These are phyloP conservation scores for Onthophagus sagittarius DNA, from an alignment of 2,888 invertebrate genomes.

Conservation along the genomic window DNA sequence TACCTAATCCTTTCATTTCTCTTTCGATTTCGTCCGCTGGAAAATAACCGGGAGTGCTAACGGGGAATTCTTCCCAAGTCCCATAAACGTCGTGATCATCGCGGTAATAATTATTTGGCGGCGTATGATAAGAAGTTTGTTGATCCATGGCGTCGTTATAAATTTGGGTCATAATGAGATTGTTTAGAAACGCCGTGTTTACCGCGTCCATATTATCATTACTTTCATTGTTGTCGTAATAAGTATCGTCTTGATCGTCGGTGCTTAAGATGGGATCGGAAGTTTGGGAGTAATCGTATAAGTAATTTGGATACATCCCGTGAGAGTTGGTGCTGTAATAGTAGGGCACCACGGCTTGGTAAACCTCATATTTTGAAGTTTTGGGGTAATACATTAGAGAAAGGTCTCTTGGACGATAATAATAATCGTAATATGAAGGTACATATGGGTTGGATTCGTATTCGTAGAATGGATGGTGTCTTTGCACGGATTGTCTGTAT, in stretches of 20 bases:
- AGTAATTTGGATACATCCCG: slow-evolving; percentile 41
- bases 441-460: slow-evolving; percentile 51
- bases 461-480: slow-evolving; percentile 50
- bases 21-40: slow-evolving; percentile 62
- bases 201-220: slow-evolving; percentile 45
- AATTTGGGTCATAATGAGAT: slow-evolving; percentile 64
- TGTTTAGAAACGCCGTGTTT: slow-evolving; percentile 64
- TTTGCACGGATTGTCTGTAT: slow-evolving; percentile 42
- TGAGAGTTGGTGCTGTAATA: slow-evolving; percentile 46
- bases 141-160: slow-evolving; percentile 53
- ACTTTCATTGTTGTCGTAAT: slow-evolving; percentile 43
- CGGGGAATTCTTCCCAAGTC: slow-evolving; percentile 32
- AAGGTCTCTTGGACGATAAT: slow-evolving; percentile 41
- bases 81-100: slow-evolving; percentile 40
- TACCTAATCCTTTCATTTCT: slow-evolving; percentile 61
- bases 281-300: slow-evolving; percentile 45
- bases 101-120: slow-evolving; percentile 9
- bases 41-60: slow-evolving; percentile 35
- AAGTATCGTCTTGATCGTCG: slow-evolving; percentile 64
- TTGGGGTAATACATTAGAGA: slow-evolving; percentile 47
- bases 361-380: slow-evolving; percentile 50
- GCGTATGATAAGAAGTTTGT: slow-evolving; percentile 22
- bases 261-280: slow-evolving; percentile 53
- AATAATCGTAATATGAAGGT: slow-evolving; percentile 54
- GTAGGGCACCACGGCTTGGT: slow-evolving; percentile 49